Evolutionary conservation across 2,888 invertebrate species (phyloP).

Genomic region (Liopterus haemorrhoidalis): DNA sequence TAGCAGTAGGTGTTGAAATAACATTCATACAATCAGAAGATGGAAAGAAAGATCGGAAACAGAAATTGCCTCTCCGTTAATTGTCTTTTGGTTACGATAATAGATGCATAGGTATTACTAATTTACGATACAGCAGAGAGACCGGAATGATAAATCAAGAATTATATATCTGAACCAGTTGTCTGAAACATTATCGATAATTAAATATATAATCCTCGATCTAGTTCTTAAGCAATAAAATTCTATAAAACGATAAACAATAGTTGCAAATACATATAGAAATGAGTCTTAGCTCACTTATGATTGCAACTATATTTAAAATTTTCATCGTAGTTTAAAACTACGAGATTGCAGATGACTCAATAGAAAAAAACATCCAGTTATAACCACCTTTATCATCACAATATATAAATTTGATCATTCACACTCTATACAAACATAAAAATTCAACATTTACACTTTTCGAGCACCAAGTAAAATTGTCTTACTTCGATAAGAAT

Average conservation of each 20-base stretch:
- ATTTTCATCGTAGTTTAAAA: background rate
- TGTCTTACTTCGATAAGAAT: background rate
- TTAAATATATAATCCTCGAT: conserved; percentile 2
- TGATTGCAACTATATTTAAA: conserved; percentile 16
- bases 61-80: too few species aligned
- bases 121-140: too few species aligned
- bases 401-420: conserved; percentile 8
- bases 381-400: background rate
- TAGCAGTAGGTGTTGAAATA: conserved; percentile 39
- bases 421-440: conserved; percentile 18
- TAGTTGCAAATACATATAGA: conserved; percentile 21
- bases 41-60: background rate
- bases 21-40: conserved; percentile 14
- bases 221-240: conserved; percentile 4
- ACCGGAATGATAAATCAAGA: background rate
- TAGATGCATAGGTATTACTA: too few species aligned
- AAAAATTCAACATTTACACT: conserved; percentile 17
- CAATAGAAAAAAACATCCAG: background rate
- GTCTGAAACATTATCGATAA: background rate
- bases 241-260: conserved; percentile 11
- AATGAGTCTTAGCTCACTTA: conserved; percentile 24
- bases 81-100: too few species aligned
- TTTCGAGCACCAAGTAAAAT: conserved; percentile 11
- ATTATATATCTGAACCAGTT: background rate
- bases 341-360: conserved; percentile 3